phyloP scores from a whole-genome alignment of 1,140 invertebrate genomes.

The Oreohelix idahoensis region DNA sequence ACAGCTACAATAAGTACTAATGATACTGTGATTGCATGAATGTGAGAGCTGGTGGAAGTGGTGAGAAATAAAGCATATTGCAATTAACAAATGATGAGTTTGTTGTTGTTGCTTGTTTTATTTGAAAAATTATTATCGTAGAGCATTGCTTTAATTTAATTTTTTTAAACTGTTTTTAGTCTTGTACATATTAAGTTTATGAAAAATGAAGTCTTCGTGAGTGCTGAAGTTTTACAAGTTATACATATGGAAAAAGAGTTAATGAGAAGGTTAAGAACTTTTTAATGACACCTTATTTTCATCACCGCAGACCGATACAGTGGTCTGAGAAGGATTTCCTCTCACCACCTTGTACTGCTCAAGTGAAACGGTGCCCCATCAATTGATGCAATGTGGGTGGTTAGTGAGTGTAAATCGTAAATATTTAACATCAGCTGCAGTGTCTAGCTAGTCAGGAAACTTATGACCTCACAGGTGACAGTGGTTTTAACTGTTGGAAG shows the following conservation, averaged over 20 bases:
- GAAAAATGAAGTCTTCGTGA: background rate
- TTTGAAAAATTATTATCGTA: background rate
- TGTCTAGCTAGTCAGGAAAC: slow-evolving; percentile 3
- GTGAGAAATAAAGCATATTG: background rate
- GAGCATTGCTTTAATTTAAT: background rate
- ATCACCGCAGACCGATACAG: slow-evolving; percentile 32
- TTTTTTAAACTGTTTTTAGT: background rate
- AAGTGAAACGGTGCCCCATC: slow-evolving; percentile 19
- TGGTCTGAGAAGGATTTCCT: slow-evolving; percentile 36
- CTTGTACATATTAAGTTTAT: background rate
- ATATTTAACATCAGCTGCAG: slow-evolving; percentile 17
- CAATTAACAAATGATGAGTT: background rate
- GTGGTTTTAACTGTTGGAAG: slow-evolving; percentile 2
- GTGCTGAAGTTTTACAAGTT: background rate
- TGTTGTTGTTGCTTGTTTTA: background rate
- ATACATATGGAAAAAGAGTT: background rate
- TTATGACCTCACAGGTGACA: background rate
- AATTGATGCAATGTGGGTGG: slow-evolving; percentile 28
- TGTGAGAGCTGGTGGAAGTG: background rate
- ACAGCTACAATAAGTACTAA: too few species aligned
- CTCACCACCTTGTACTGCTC: slow-evolving; percentile 30
- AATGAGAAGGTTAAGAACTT: background rate
- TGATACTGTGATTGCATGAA: too few species aligned
- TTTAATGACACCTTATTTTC: slow-evolving; percentile 33
- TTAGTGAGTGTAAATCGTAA: slow-evolving; percentile 30